A percentile compares a stretch with the other conserved stretches of the same genome.
phyloP scores from a whole-genome alignment of 2,113 vertebrate genomes.

The Centropristis striata region DNA sequence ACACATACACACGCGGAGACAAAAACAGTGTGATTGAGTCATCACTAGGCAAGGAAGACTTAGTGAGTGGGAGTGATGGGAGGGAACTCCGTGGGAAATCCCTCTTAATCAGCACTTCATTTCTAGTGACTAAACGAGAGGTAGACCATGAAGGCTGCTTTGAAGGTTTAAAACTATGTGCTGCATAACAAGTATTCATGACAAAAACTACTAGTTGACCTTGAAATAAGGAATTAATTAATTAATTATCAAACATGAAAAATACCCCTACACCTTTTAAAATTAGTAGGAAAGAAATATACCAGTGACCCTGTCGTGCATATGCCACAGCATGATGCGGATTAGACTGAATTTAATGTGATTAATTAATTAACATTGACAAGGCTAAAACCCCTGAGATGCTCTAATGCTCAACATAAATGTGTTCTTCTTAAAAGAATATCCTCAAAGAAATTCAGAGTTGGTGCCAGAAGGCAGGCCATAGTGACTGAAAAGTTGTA shows the following conservation, averaged over 20 bases:
- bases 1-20: slow-evolving; percentile 34
- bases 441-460: not conserved
- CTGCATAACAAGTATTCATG: not conserved
- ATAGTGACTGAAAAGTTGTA: not conserved
- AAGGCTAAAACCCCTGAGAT: not conserved
- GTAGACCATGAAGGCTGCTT: not conserved
- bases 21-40: slow-evolving; percentile 65
- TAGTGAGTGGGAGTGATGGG: slow-evolving; percentile 58
- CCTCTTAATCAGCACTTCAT: slow-evolving; percentile 53
- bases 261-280: not conserved
- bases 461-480: not conserved
- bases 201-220: not conserved
- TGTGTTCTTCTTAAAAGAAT: not conserved
- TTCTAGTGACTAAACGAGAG: slow-evolving; percentile 21
- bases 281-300: not conserved
- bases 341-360: slow-evolving; percentile 34
- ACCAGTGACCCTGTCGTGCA: not conserved
- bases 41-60: slow-evolving; percentile 47
- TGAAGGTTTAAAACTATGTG: not conserved
- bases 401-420: not conserved
- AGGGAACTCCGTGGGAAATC: slow-evolving; percentile 73
- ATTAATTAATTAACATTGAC: slow-evolving; percentile 33
- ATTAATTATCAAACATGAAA: not conserved
- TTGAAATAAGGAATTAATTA: not conserved
- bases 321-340: slow-evolving; percentile 15